A percentile compares a stretch with the other conserved stretches of the same genome.
These are phyloP conservation scores for Columba guinea DNA, from an alignment of 2,797 vertebrate genomes.

Conservation along the genomic window DNA sequence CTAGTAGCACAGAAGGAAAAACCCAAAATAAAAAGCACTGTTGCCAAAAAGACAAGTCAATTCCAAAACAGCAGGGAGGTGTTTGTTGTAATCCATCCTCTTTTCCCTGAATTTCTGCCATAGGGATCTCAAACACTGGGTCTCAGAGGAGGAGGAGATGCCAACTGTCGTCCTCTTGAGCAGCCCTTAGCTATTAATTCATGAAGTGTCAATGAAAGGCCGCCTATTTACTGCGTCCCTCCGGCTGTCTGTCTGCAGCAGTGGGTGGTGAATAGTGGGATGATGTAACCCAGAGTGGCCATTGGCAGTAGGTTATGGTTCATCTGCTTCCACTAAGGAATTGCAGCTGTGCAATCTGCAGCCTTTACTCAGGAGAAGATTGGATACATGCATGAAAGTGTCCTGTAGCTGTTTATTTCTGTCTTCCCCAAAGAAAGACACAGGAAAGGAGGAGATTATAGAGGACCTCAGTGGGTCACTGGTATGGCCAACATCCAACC, in stretches of 20 bases:
- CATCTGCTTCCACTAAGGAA: constrained; percentile 54
- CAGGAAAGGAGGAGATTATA: constrained; percentile 12
- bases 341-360: constrained; percentile 26
- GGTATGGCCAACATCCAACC: neutral
- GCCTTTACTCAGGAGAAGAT: neutral
- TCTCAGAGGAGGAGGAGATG: constrained; percentile 21
- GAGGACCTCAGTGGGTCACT: neutral
- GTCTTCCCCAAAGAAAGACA: neutral
- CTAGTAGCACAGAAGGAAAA: constrained; percentile 17
- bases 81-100: neutral
- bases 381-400: neutral
- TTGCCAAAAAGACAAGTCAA: neutral
- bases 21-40: neutral
- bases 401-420: constrained; percentile 1
- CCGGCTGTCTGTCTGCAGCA: neutral
- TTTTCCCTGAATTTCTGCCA: constrained; percentile 32
- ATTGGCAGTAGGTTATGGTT: constrained; percentile 9
- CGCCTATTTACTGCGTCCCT: rapidly evolving
- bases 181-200: constrained; percentile 41
- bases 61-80: neutral
- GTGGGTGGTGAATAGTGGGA: constrained; percentile 32
- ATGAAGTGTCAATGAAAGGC: constrained; percentile 43
- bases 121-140: neutral
- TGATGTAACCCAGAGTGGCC: constrained; percentile 52
- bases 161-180: constrained; percentile 29